Evolutionary conservation across 2,888 invertebrate genomes (phyloP).

Genomic region (Drosophila melanocephala): DNA sequence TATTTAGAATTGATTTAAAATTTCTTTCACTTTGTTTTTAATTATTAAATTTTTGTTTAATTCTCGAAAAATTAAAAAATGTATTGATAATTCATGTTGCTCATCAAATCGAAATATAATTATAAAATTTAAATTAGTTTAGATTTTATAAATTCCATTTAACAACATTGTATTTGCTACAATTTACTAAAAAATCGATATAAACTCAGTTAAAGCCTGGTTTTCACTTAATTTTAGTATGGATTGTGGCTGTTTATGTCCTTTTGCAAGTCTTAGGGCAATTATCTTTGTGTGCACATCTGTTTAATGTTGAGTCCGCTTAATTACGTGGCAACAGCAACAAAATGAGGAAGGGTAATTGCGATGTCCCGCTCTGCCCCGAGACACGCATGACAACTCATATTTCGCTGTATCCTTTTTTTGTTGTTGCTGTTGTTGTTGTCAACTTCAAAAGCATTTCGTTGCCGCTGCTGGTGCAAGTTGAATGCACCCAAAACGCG

Average conservation of each 20-base stretch:
- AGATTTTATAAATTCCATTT: not conserved
- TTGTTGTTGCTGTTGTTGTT: slow-evolving; percentile 7
- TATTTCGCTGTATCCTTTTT: slow-evolving; percentile 3
- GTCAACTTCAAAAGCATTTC: slow-evolving; percentile 54
- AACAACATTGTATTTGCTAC: too few relatives aligned
- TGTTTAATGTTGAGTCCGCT: slow-evolving; percentile 13
- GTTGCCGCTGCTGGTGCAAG: slow-evolving; percentile 13
- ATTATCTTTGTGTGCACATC: not conserved
- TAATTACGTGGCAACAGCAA: slow-evolving; percentile 17
- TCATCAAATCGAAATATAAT: not conserved
- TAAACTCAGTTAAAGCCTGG: not conserved
- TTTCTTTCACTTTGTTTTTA: not conserved
- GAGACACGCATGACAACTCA: slow-evolving; percentile 31
- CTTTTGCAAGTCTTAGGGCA: not conserved
- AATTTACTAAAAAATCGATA: not conserved
- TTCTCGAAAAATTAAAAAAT: accelerated
- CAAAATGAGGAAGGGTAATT: not conserved
- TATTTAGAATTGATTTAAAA: not conserved
- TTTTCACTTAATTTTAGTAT: not conserved
- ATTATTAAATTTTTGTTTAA: not conserved
- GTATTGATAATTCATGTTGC: not conserved
- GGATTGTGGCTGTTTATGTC: not conserved
- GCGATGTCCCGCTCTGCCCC: not conserved
- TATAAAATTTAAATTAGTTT: not conserved
- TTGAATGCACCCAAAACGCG: slow-evolving; percentile 24